A percentile compares a stretch with the other conserved stretches of the same genome.
Evolutionary conservation across 2,888 invertebrate genomes (phyloP).

Genomic region (Tryphoninae sp.): DNA sequence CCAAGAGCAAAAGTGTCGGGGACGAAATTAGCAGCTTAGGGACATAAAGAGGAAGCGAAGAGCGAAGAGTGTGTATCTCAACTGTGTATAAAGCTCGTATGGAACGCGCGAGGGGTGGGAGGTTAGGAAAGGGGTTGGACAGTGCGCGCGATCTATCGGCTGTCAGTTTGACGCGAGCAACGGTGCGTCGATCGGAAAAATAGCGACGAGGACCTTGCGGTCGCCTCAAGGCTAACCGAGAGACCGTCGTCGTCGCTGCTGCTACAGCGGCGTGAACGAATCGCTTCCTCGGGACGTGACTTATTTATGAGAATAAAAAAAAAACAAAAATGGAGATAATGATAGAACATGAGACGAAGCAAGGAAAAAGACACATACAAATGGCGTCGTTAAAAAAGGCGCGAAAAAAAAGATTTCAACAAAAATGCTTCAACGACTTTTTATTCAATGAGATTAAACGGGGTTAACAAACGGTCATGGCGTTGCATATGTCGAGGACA

Average conservation of each 20-base stretch:
- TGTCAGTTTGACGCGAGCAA: conserved; percentile 61
- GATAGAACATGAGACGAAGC: not conserved
- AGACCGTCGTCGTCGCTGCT: conserved; percentile 46
- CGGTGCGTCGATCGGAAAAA: conserved; percentile 60
- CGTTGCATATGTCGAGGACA: conserved; percentile 30
- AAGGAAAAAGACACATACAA: not conserved
- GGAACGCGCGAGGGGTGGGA: not conserved
- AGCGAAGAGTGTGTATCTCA: not conserved
- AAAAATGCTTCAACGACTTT: conserved; percentile 6
- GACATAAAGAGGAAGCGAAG: not conserved
- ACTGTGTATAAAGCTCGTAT: not conserved
- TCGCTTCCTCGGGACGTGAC: conserved; percentile 36
- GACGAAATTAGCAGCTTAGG: conserved; percentile 5
- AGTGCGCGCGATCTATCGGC: conserved; percentile 47
- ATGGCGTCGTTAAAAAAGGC: conserved; percentile 14
- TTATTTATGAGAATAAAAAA: conserved; percentile 51
- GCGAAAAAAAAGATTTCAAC: conserved; percentile 29
- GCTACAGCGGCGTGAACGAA: conserved; percentile 54
- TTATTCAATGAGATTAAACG: conserved; percentile 28
- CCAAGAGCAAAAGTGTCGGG: not conserved
- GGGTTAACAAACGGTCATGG: conserved; percentile 55
- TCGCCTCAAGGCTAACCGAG: conserved; percentile 64
- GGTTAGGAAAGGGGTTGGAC: conserved; percentile 25
- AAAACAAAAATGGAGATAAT: conserved; percentile 15
- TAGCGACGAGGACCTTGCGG: conserved; percentile 62